Conservation (phyloP, 2,113 vertebrate genomes). For the Lontra canadensis region DNA sequence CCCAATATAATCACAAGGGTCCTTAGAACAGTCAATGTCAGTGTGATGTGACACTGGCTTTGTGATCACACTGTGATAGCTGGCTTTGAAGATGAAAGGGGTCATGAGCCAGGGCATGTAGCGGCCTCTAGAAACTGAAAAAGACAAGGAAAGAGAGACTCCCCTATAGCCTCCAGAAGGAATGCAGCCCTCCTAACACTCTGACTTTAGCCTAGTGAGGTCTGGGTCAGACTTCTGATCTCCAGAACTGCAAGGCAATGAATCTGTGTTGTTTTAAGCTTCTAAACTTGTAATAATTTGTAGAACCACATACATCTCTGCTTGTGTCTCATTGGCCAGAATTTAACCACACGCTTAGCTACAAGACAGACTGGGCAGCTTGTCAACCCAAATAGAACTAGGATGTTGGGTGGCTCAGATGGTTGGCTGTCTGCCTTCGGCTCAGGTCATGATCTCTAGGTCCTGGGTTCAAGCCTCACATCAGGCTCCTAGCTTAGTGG, state of each 20-base stretch:
- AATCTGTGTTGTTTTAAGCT: not conserved
- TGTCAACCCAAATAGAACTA: not conserved
- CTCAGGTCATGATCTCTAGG: no score
- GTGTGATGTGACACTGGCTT: not conserved
- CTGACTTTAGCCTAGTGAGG: not conserved
- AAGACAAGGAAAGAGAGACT: not conserved
- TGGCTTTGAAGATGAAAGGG: not conserved
- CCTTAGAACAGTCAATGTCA: not conserved
- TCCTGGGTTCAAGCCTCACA: no score
- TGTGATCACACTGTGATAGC: no score
- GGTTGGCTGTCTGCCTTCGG: no score
- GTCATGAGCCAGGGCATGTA: not conserved
- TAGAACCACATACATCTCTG: not conserved
- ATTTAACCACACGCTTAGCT: not conserved
- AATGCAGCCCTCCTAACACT: not conserved
- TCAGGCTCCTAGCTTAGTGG: no score
- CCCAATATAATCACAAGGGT: not conserved
- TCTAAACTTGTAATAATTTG: not conserved
- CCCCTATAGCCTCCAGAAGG: not conserved
- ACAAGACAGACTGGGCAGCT: not conserved
- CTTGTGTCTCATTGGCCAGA: not conserved
- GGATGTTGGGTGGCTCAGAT: not conserved
- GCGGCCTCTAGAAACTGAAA: not conserved
- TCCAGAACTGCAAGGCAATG: not conserved
- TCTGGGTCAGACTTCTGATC: not conserved